A percentile compares a stretch with the other conserved stretches of the same genome.
phyloP scores from a whole-genome alignment of 1,140 invertebrate species.

The Macrobrachium rosenbergii region DNA sequence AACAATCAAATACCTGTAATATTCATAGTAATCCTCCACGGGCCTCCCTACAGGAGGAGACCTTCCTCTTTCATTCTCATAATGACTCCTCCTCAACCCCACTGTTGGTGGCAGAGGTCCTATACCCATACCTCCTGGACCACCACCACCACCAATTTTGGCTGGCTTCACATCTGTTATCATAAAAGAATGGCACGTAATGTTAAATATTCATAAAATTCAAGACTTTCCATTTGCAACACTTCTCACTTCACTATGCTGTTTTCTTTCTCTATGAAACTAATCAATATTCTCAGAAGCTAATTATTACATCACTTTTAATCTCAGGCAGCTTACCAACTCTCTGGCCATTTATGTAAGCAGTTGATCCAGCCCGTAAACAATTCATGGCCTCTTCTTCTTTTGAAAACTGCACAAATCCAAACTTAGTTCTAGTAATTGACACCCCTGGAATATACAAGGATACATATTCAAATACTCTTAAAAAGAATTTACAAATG shows the following conservation, averaged over 20 bases:
- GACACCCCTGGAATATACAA: slow-evolving; percentile 76
- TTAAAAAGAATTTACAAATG: background rate
- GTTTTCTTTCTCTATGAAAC: background rate
- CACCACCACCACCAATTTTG: slow-evolving; percentile 70
- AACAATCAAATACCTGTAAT: slow-evolving; percentile 35
- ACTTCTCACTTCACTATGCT: background rate
- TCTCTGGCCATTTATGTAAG: slow-evolving; percentile 79
- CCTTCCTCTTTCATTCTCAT: slow-evolving; percentile 64
- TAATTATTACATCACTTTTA: background rate
- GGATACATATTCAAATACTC: background rate
- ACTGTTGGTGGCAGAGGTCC: background rate
- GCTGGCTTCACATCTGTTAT: slow-evolving; percentile 74
- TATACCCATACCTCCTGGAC: slow-evolving; percentile 33
- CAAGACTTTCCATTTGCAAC: background rate
- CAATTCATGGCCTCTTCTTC: slow-evolving; percentile 82
- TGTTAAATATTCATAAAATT: background rate
- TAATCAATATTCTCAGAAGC: too few species aligned
- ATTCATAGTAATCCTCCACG: slow-evolving; percentile 56
- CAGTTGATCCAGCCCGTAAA: slow-evolving; percentile 79
- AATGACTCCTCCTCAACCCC: slow-evolving; percentile 7
- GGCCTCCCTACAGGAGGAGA: slow-evolving; percentile 62
- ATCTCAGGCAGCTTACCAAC: slow-evolving; percentile 71
- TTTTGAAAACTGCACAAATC: slow-evolving; percentile 86
- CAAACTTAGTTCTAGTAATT: slow-evolving; percentile 81
- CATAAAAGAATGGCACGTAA: slow-evolving; percentile 9